Base-by-base conservation (phyloP, 2,797 vertebrate species). In the Galagoides demidoff region DNA sequence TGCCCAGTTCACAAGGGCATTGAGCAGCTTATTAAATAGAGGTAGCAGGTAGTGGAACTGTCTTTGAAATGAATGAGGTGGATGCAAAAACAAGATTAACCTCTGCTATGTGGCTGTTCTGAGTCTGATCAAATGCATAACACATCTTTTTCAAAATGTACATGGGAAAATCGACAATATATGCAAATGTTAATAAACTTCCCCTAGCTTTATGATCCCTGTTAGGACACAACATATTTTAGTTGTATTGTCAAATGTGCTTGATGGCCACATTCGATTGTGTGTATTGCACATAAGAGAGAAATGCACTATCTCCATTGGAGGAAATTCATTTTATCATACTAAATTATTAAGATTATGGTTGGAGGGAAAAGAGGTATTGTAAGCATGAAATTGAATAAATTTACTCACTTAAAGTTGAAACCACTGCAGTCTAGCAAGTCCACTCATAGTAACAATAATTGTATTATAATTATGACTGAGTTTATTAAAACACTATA, bases 181-280 rank as follows among this genome's bases (percentile, higher is more conserved):
- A 96, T 89, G 91, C 77, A 93, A 92, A 94, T 88, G 34, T 84
- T 95, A 95, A 95, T 95, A 96, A 97, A 95, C 76, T 94, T 93
- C 4, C 13, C 29, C 63, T 95, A 76, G 89, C 57, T 94, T 96
- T 88, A 93, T 88, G 31, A 92, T 92, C 31, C 57, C 17, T 92
- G 14, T 81, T 94, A 89, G 86, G 34, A 37, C 29, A 66, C 0
- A 0, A 25, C 37, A 20, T 95, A 96, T 76, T 95, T 95, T 68
- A 91, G 66, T 63, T 95, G 45, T 85, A 73, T 91, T 91, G 57
- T 92, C 71, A 82, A 87, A 91, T 76, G 66, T 92, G 17, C 94
- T 91, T 94, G 49, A 90, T 74, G 90, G 3, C 13, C 29, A 73
- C 57, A 61, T 93, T 94, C 94, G 45, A 43, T 93, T 57, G 34